phyloP scores from a whole-genome alignment of 2,888 invertebrate species.

The Helobdella robusta region DNA sequence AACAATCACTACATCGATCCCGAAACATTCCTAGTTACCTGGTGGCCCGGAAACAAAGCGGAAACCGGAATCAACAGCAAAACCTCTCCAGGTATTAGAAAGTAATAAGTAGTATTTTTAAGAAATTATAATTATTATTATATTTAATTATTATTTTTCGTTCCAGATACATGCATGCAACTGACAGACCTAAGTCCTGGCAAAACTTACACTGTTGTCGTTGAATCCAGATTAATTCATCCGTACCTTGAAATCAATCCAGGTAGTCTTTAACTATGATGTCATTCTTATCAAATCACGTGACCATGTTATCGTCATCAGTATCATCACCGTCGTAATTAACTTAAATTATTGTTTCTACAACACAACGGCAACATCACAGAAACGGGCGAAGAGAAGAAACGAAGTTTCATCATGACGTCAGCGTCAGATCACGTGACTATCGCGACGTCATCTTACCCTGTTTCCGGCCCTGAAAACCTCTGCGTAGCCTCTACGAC shows the following conservation, averaged over 20 bases:
- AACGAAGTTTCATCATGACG: constrained; percentile 46
- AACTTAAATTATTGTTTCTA: no score
- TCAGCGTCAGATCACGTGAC: constrained; percentile 44
- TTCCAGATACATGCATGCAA: constrained; percentile 44
- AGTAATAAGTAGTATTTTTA: background rate
- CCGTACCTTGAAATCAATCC: constrained; percentile 43
- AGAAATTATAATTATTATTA: background rate
- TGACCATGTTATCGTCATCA: no score
- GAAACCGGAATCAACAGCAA: constrained; percentile 46
- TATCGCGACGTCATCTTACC: constrained; percentile 45
- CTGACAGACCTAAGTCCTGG: constrained; percentile 44
- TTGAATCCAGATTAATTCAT: constrained; percentile 47
- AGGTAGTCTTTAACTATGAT: constrained; percentile 23
- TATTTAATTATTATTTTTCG: constrained; percentile 11
- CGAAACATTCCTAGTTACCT: constrained; percentile 48
- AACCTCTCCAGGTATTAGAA: constrained; percentile 43
- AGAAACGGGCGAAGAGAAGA: background rate
- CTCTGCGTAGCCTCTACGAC: constrained; percentile 45
- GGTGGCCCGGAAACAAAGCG: constrained; percentile 47
- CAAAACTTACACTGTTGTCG: constrained; percentile 46
- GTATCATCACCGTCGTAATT: no score
- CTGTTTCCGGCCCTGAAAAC: constrained; percentile 43
- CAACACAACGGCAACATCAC: no score
- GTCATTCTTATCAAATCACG: no score
- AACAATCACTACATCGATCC: constrained; percentile 44